Evolutionary conservation across 2,888 invertebrate species (phyloP), one percentile per base, ranked within the genome.

Genomic region (Rotaria sp.): DNA sequence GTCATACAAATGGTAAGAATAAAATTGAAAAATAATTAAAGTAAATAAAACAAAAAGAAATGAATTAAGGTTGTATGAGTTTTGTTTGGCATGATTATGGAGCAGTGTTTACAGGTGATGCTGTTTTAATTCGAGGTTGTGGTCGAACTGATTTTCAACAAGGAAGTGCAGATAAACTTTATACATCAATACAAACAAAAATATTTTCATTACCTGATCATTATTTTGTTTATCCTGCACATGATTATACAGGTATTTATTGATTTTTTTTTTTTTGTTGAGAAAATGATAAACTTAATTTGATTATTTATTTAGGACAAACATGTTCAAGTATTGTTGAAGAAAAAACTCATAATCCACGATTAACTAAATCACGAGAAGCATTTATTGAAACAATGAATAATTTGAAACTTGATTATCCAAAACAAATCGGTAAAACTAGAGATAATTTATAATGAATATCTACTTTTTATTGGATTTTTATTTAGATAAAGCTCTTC

Each of bases 61-160:
- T 30, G n/a, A 35, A 35, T 35, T 35, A 15, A 80, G 80, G 86
- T 45, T 86, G 86, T 41, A 86, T 38, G 26, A 15, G 38, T 41
- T 84, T 84, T 30, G 50, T 86, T 41, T 86, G 86, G 59, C 57
- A 86, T n/a, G 50, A 84, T 26, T 41, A 55, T n/a, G 41, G 84
- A n/a, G 50, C 52, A 10, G 94, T 95, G 1, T 98, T 99, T 90
- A 99, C 98, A 0, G 99, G 99, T 0, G 99, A 99, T 91, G 93
- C 97, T 0, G 91, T 99, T 0, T 92, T 99, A 24, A 96, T 98
- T 89, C 93, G 98, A 55, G 98, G 97, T 8, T 99, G 99, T 91
- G 99, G 99, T 13, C 93, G 99, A 86, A 99, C 99, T 0, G 99
- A 99, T 92, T 99, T 99, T 92, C 96, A 99, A 92, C 96, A 97